These are phyloP conservation scores for Syrista parreyssii DNA, from an alignment of 2,888 invertebrate genomes.

Conservation along the genomic window DNA sequence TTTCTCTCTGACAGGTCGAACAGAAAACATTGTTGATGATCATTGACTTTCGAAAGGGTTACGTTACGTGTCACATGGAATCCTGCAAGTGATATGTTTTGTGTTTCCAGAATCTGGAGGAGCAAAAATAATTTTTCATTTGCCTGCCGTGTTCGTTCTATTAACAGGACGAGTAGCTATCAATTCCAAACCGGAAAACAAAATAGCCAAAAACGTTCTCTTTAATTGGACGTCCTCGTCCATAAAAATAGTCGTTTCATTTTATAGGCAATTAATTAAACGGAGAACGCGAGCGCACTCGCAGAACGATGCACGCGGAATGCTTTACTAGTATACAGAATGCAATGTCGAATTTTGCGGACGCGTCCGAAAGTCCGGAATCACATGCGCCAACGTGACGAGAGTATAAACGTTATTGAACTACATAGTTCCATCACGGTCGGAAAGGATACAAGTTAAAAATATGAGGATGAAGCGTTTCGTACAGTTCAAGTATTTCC, in stretches of 20 bases:
- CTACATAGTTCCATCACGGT: background rate
- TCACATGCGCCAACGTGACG: background rate
- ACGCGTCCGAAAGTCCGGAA: background rate
- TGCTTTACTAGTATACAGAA: background rate
- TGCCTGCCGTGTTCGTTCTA: conserved; percentile 15
- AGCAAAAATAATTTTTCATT: conserved; percentile 14
- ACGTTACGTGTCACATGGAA: background rate
- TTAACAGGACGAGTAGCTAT: conserved; percentile 19
- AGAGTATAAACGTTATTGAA: background rate
- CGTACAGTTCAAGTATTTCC: background rate
- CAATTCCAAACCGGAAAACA: conserved; percentile 11
- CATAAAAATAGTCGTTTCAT: conserved; percentile 61
- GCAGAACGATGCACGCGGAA: background rate
- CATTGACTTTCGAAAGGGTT: background rate
- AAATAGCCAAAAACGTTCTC: conserved; percentile 10
- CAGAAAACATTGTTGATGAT: background rate
- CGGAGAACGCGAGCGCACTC: conserved; percentile 31
- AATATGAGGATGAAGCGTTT: background rate
- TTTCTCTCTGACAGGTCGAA: background rate
- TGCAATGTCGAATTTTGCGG: background rate
- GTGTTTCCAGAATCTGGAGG: background rate
- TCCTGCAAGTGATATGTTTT: background rate
- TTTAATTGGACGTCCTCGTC: conserved; percentile 57
- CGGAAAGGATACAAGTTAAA: background rate
- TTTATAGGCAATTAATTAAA: conserved; percentile 62